These are phyloP conservation scores for Marmota monax DNA, from an alignment of 2,113 vertebrate genomes.

Conservation along the genomic window DNA sequence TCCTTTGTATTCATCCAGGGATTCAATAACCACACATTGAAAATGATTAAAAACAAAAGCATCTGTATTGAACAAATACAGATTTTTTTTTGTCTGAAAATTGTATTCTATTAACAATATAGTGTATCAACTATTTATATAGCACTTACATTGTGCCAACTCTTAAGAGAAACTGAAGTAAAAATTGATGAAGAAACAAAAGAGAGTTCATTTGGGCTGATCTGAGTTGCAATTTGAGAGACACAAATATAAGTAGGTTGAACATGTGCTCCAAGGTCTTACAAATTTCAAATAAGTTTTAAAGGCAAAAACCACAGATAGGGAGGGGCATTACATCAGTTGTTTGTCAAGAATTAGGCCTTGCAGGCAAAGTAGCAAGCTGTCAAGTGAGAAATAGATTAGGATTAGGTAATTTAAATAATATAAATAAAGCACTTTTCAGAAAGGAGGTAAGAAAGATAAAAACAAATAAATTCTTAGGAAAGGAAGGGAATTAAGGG, in stretches of 20 bases:
- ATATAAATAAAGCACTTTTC: too few species aligned
- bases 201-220: background rate
- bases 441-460: background rate
- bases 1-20: too few species aligned
- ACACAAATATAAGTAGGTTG: background rate
- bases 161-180: background rate
- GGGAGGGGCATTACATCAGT: background rate
- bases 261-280: too few species aligned
- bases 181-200: background rate
- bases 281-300: background rate
- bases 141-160: too few species aligned
- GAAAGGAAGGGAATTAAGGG: background rate
- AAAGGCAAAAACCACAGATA: background rate
- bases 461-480: background rate
- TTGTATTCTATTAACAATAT: too few species aligned
- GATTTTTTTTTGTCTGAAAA: too few species aligned
- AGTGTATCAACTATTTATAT: too few species aligned
- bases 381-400: background rate
- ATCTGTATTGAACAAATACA: too few species aligned
- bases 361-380: background rate
- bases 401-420: background rate
- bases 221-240: background rate
- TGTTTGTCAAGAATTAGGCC: background rate
- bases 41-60: too few species aligned
- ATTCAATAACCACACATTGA: too few species aligned